A percentile compares a stretch with the other conserved stretches of the same genome.
Conservation (phyloP, 37 sponge, comb jelly and placozoan species). For the Chondrosia reniformis region DNA sequence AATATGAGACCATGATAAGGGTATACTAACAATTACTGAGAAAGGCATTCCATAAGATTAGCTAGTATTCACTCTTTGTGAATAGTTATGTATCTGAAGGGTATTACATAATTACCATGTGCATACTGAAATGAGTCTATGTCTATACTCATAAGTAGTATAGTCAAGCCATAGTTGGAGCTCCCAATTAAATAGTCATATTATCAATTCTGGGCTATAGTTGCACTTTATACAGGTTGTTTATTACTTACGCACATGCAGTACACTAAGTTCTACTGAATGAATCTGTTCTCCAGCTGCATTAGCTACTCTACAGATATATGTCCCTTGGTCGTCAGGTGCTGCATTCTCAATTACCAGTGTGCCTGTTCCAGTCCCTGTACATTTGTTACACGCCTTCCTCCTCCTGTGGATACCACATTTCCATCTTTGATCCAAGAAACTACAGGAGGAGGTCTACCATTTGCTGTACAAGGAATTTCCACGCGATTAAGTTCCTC, state of each 20-base stretch:
- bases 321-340: conserved; percentile 40
- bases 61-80: too few relatives aligned
- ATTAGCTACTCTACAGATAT: conserved; percentile 42
- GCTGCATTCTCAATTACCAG: conserved; percentile 30
- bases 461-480: conserved; percentile 40
- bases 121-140: too few relatives aligned
- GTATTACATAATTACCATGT: too few relatives aligned
- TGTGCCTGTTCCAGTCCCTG: conserved; percentile 27
- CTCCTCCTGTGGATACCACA: neutral
- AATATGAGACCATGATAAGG: too few relatives aligned
- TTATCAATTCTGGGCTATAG: too few relatives aligned
- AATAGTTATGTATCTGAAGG: too few relatives aligned
- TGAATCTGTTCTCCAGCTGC: conserved; percentile 39
- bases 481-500: neutral
- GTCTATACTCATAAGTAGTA: too few relatives aligned
- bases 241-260: conserved; percentile 30
- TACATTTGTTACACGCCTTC: neutral
- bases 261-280: conserved; percentile 26
- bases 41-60: too few relatives aligned
- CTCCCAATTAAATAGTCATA: too few relatives aligned
- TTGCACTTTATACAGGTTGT: too few relatives aligned
- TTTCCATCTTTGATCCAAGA: conserved; percentile 25
- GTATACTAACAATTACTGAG: too few relatives aligned
- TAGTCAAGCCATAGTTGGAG: too few relatives aligned
- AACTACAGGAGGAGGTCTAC: conserved; percentile 40